phyloP scores from a whole-genome alignment of 2,797 vertebrate species.

The Astyanax mexicanus region DNA sequence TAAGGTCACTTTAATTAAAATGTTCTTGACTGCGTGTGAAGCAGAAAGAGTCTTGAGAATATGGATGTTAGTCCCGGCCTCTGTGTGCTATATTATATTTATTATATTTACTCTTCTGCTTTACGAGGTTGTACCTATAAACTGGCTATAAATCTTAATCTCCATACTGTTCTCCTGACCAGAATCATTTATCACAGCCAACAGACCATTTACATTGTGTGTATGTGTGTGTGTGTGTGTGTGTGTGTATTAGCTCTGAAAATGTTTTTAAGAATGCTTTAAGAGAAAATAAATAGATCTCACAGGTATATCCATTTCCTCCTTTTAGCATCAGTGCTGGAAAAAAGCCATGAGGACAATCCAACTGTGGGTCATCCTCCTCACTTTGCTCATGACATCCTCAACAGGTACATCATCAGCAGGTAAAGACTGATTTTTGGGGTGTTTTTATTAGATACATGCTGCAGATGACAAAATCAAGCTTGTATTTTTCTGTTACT shows the following conservation, averaged over 20 bases:
- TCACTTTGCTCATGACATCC: background rate
- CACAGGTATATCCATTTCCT: background rate
- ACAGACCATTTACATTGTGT: background rate
- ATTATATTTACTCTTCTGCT: conserved; percentile 13
- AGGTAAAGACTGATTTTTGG: background rate
- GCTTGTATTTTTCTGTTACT: too few species aligned
- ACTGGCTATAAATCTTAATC: background rate
- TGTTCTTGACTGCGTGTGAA: background rate
- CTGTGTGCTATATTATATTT: background rate
- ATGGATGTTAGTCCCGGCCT: background rate
- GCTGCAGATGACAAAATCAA: too few species aligned
- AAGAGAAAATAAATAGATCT: background rate
- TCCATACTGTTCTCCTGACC: too few species aligned
- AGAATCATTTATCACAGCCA: too few species aligned
- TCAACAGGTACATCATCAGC: conserved; percentile 31
- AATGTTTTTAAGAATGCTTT: too few species aligned
- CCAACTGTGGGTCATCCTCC: conserved; percentile 4
- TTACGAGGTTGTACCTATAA: background rate
- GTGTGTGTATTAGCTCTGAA: background rate
- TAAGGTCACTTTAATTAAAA: background rate
- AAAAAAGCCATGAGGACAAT: background rate
- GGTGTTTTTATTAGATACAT: background rate
- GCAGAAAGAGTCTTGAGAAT: background rate
- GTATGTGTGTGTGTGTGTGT: too few species aligned
- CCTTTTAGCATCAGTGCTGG: conserved; percentile 22